Evolutionary conservation across 2,888 invertebrate genomes (phyloP).

Genomic region (Odontomyia ornata): DNA sequence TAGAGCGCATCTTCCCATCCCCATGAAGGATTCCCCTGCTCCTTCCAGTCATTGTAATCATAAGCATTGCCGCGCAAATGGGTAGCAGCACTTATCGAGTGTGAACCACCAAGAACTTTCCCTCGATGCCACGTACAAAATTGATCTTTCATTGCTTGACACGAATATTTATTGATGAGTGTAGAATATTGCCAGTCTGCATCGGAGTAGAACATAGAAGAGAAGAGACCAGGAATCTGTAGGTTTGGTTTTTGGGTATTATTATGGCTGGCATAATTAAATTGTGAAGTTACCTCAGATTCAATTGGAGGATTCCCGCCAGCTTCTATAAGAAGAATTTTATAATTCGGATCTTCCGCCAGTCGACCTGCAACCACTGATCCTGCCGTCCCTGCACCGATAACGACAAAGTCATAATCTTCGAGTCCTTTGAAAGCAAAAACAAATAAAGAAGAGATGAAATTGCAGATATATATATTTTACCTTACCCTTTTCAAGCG

Average conservation of each 20-base stretch:
- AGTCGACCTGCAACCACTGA: neutral
- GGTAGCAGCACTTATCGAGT: slow-evolving; percentile 71
- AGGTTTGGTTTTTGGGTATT: neutral
- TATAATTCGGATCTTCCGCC: neutral
- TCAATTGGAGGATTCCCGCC: slow-evolving; percentile 7
- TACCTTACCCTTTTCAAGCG: slow-evolving; percentile 56
- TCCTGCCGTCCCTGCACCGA: slow-evolving; percentile 6
- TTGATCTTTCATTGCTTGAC: slow-evolving; percentile 54
- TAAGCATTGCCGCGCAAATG: slow-evolving; percentile 68
- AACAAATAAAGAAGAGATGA: neutral
- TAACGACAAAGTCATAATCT: neutral
- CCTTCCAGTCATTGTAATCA: slow-evolving; percentile 69
- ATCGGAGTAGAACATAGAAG: neutral
- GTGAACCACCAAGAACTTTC: slow-evolving; percentile 71
- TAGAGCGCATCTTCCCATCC: slow-evolving; percentile 65
- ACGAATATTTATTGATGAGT: slow-evolving; percentile 54
- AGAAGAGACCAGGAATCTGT: neutral
- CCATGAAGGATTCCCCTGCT: slow-evolving; percentile 67
- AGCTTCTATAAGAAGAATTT: neutral
- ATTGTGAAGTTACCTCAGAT: neutral
- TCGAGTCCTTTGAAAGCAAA: neutral
- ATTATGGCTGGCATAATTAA: neutral
- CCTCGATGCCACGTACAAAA: slow-evolving; percentile 70
- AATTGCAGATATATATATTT: neutral
- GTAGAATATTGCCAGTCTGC: slow-evolving; percentile 57